Base-by-base conservation (phyloP, 2,888 invertebrate species). In the Acrocyrtus sp. region DNA sequence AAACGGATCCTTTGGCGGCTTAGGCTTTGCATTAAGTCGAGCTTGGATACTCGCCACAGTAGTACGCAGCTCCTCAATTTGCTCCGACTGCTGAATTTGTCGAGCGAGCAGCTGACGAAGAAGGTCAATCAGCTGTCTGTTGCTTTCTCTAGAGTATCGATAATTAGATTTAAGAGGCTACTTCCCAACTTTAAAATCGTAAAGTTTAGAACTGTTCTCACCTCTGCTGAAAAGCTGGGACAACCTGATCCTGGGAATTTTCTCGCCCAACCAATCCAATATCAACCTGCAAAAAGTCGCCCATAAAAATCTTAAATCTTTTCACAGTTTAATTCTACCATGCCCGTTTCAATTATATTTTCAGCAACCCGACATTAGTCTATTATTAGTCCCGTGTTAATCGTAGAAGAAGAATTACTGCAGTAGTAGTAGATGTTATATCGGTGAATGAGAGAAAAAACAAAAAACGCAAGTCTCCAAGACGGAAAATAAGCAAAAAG, bases 21-120 rank as follows among this genome's bases (percentile, higher is more conserved):
- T 78, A 1, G 81, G 81, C 57, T 76, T 78, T 2, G 77, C 45
- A 27, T 43, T 27, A 39, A 81, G 74, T 45, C 70, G 58, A 1
- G 79, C 78, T 60, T 81, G 80, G 58, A 81, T 81, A 47, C 75
- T 77, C 12, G 78, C 78, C 15, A 81, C 81, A 8, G 80, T 76
- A 10, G 72, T 63, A 34, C 77, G 74, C 19, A 81, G 63, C 41
- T 80, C 77, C 48, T 78, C 79, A n/a, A 81, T 81, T 68, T 81
- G 81, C 39, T 81, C 81, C 0, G 81, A 80, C 56, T 81, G 81
- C 45, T 81, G 78, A 47, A 81, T 79, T 63, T 81, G 81, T n/a
- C 79, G 72, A 29, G 80, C 78, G 15, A 81, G 61, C 1, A 81
- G 76, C 43, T 81, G 81, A 12, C 80, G 79, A 15, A 81, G 75